Conservation (phyloP, 2,113 vertebrate species). For the Corythoichthys haematopterus region DNA sequence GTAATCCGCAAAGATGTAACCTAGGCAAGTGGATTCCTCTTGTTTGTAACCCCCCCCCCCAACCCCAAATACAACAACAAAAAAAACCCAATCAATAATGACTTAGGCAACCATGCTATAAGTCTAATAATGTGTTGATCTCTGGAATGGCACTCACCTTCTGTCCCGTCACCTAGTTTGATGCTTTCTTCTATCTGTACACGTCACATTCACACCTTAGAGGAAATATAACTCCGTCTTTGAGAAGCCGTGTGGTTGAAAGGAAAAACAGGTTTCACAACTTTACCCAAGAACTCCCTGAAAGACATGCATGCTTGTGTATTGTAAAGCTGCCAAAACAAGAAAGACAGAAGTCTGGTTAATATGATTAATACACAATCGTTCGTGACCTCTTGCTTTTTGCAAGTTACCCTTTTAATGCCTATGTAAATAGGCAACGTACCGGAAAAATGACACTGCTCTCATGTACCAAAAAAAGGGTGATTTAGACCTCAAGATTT, state of each 20-base stretch:
- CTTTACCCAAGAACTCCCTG: slow-evolving; percentile 18
- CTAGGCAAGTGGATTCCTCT: background rate
- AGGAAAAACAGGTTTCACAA: slow-evolving; percentile 58
- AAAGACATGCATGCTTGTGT: slow-evolving; percentile 27
- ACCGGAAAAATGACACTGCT: background rate
- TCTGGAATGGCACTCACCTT: background rate
- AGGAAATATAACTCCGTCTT: background rate
- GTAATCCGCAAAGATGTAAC: background rate
- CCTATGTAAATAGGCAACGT: background rate
- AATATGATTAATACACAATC: slow-evolving; percentile 5
- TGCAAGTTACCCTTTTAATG: background rate
- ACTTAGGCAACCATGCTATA: background rate
- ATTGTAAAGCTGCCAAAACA: slow-evolving; percentile 36
- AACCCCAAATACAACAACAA: too few relatives aligned
- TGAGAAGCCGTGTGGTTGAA: background rate
- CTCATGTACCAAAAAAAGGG: background rate
- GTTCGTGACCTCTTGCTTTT: background rate
- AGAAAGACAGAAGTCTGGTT: background rate
- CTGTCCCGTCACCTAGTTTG: background rate
- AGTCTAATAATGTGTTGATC: background rate
- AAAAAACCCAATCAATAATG: background rate
- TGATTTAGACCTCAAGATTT: background rate
- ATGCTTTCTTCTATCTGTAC: background rate
- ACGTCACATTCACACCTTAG: slow-evolving; percentile 1
- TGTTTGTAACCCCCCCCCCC: background rate